Conservation (phyloP, 2,888 invertebrate genomes). For the Parthenolecanium corni region DNA sequence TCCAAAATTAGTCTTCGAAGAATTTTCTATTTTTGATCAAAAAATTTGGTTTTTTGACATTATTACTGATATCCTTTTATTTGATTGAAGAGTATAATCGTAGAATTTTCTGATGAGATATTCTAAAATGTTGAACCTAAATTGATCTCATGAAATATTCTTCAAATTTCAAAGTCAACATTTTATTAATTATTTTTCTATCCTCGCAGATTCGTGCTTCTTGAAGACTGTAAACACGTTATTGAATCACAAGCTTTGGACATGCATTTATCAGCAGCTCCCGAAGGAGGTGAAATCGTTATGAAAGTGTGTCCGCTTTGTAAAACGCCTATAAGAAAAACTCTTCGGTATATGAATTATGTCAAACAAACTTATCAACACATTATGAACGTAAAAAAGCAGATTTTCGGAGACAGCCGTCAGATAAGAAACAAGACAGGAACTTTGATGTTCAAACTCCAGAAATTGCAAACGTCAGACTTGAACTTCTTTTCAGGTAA, state of each 20-base stretch:
- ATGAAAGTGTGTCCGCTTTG: conserved; percentile 48
- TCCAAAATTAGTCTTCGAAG: no score
- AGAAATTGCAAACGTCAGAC: not conserved
- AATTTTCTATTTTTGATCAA: no score
- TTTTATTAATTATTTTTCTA: no score
- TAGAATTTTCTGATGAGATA: no score
- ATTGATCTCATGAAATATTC: no score
- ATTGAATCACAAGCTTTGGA: conserved; percentile 43
- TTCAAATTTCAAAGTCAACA: no score
- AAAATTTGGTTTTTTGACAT: no score
- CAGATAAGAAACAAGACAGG: not conserved
- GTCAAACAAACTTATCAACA: conserved; percentile 40
- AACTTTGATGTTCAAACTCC: not conserved
- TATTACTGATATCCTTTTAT: no score
- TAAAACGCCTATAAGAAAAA: conserved; percentile 47
- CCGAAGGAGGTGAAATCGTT: conserved; percentile 34
- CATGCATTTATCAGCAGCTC: not conserved
- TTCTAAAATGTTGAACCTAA: no score
- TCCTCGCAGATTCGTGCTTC: conserved; percentile 42
- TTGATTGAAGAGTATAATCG: no score
- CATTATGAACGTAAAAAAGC: conserved; percentile 37
- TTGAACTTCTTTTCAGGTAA: no score
- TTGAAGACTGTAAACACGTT: conserved; percentile 46
- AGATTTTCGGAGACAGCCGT: conserved; percentile 34
- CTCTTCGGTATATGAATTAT: conserved; percentile 46